A percentile compares a stretch with the other conserved stretches of the same genome.
phyloP scores from a whole-genome alignment of 2,888 invertebrate genomes.

The Trichopoda pennipes region DNA sequence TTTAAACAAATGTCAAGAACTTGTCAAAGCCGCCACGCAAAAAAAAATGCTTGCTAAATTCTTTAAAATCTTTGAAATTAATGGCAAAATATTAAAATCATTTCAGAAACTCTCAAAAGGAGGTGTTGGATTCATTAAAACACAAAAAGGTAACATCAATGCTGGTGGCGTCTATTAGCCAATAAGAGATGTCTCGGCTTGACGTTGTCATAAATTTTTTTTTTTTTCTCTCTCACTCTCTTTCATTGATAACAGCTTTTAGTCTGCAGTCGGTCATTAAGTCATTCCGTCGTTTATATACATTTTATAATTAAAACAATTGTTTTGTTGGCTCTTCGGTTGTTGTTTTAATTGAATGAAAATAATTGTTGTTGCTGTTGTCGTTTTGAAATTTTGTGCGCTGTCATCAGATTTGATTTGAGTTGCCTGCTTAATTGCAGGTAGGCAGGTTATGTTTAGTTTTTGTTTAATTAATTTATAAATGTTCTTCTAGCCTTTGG shows the following conservation, averaged over 20 bases:
- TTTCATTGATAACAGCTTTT: neutral
- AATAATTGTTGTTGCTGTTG: slow-evolving; percentile 21
- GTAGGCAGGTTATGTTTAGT: neutral
- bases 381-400: slow-evolving; percentile 20
- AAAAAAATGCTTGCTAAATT: slow-evolving; percentile 8
- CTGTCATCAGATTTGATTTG: slow-evolving; percentile 13
- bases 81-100: slow-evolving; percentile 15
- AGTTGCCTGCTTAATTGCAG: slow-evolving; percentile 41
- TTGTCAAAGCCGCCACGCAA: slow-evolving; percentile 46
- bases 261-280: slow-evolving; percentile 19
- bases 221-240: neutral
- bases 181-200: neutral
- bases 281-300: neutral
- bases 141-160: neutral
- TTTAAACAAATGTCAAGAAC: slow-evolving; percentile 60
- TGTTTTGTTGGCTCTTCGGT: slow-evolving; percentile 2
- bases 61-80: slow-evolving; percentile 1
- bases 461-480: neutral
- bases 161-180: slow-evolving; percentile 20
- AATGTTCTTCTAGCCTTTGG: neutral
- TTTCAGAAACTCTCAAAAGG: slow-evolving; percentile 8
- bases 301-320: slow-evolving; percentile 38
- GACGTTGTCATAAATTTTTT: neutral
- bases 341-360: slow-evolving; percentile 10
- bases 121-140: neutral